Evolutionary conservation across 2,888 invertebrate genomes (phyloP), one percentile per base, ranked within the genome.

Genomic region (Labia minor): DNA sequence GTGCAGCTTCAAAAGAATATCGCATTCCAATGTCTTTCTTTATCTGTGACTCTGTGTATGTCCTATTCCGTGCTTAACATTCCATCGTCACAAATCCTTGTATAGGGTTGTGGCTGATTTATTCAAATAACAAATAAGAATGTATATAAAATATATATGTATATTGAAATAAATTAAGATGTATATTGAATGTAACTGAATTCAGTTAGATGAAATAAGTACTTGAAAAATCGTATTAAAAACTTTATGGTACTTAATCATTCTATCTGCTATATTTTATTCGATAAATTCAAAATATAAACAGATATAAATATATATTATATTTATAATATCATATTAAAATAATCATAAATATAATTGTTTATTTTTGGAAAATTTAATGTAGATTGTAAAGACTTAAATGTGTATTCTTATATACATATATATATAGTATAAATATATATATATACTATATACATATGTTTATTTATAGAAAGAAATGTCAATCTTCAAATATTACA

Each of bases 361-460:
- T 67, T 66, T 69, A 69, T 69, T 69, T 69, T 69, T 69, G 69
- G 69, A 69, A 68, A 66, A 69, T 69, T 21, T 66, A 67, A 69
- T 67, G 66, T 69, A 63, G 26, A 26, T 26, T 67, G 18, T 61
- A 18, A 37, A 65, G 37, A 37, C 19, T 21, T 19, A 26, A 18
- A 18, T 64, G n/a, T 19, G 62, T 49, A 66, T 3, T 68, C 33
- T 19, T 66, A 26, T 26, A 26, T n/a, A 49, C 14, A 49, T 49
- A 49, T 49, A 49, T 49, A 49, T 49, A 49, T 3, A 8, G 16
- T 49, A 49, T 49, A 49, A n/a, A n/a, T 49, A 49, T n/a, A 49
- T 49, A 49, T n/a, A 49, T 49, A 49, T 49, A 49, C n/a, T 10
- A 49, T 49, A 49, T 49, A 49, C n/a, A 49, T 49, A 49, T 49